These are phyloP conservation scores for Spinus olivaceus DNA, from an alignment of 2,797 vertebrate species.

Conservation along the genomic window DNA sequence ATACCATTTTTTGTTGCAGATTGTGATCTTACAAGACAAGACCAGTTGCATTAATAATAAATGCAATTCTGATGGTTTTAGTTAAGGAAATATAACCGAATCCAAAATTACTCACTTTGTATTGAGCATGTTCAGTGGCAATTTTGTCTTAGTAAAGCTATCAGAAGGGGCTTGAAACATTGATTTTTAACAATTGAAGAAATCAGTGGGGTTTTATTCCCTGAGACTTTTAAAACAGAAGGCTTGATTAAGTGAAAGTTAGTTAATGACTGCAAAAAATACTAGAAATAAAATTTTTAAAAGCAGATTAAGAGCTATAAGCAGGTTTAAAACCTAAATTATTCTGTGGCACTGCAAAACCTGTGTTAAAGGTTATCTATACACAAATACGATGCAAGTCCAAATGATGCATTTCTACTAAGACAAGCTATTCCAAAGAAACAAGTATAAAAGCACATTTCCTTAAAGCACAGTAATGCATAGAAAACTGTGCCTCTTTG, in stretches of 20 bases:
- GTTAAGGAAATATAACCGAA: not conserved
- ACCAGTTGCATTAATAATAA: not conserved
- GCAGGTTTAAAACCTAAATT: not conserved
- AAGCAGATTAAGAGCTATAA: not conserved
- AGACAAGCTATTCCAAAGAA: not conserved
- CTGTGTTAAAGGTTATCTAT: not conserved
- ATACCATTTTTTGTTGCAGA: not conserved
- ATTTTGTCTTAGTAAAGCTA: not conserved
- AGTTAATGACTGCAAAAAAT: constrained; percentile 39
- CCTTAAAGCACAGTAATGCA: not conserved
- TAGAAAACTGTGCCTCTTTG: not conserved
- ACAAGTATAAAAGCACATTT: not conserved
- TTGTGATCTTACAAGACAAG: not conserved
- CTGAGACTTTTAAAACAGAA: constrained; percentile 38
- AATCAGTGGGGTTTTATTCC: not conserved
- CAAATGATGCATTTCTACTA: not conserved
- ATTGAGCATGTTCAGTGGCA: not conserved
- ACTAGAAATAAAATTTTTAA: not conserved
- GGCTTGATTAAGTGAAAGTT: constrained; percentile 1
- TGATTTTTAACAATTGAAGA: not conserved
- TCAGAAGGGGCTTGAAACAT: not conserved
- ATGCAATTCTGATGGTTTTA: not conserved
- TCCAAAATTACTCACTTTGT: not conserved
- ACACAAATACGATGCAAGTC: not conserved
- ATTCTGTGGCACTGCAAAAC: not conserved